Percentiles rank a stretch among this genome's conserved stretches.
These are phyloP conservation scores for Leptodactylus fuscus DNA, from an alignment of 2,113 vertebrate genomes.

Conservation along the genomic window DNA sequence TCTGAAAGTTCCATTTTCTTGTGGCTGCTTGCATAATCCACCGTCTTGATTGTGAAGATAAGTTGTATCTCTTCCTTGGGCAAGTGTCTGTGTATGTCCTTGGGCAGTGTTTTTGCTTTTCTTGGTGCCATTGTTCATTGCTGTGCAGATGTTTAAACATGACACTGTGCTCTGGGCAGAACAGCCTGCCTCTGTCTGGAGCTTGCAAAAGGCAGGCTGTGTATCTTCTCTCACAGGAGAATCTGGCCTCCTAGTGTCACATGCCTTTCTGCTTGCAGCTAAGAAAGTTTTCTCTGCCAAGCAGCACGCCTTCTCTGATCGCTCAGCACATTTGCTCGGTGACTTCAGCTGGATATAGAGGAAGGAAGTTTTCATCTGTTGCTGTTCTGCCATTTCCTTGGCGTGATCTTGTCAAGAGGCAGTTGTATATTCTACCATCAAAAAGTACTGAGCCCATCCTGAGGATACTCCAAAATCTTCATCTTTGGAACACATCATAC, in stretches of 20 bases:
- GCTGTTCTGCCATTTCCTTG: slow-evolving; percentile 72
- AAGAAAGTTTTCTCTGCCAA: slow-evolving; percentile 56
- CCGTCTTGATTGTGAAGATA: neutral
- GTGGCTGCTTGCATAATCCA: slow-evolving; percentile 16
- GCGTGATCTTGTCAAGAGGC: slow-evolving; percentile 58
- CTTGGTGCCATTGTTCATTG: slow-evolving; percentile 61
- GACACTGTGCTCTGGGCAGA: neutral
- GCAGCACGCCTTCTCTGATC: slow-evolving; percentile 45
- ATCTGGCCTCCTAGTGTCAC: slow-evolving; percentile 47
- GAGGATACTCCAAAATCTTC: slow-evolving; percentile 2
- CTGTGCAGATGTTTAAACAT: slow-evolving; percentile 46
- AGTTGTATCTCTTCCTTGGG: neutral
- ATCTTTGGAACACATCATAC: slow-evolving; percentile 31
- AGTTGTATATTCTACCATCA: slow-evolving; percentile 21
- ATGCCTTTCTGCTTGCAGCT: slow-evolving; percentile 48
- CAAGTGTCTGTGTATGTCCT: neutral
- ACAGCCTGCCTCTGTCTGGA: neutral
- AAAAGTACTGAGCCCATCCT: neutral
- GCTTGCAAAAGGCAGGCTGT: slow-evolving; percentile 15
- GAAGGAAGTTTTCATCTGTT: slow-evolving; percentile 75
- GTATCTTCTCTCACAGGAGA: slow-evolving; percentile 45
- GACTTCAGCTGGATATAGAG: slow-evolving; percentile 70
- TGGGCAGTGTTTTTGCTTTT: slow-evolving; percentile 28
- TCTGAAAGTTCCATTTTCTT: neutral
- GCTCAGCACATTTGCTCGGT: slow-evolving; percentile 63